Conservation (phyloP, 2,797 vertebrate species). For the Xyrichtys novacula region DNA sequence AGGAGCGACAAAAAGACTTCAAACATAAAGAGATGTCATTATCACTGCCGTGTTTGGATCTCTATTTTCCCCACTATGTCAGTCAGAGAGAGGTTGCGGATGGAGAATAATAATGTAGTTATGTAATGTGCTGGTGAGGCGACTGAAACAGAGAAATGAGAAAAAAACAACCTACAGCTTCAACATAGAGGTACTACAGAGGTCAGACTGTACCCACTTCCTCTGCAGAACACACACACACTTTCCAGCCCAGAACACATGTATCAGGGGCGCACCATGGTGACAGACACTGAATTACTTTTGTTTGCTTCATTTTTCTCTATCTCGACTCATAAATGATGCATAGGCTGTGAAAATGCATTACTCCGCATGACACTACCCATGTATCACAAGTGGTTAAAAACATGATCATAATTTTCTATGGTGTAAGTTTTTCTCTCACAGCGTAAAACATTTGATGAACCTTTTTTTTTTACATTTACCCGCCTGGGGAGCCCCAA, state of each 20-base stretch:
- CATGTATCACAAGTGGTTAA: slow-evolving; percentile 47
- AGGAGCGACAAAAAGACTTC: slow-evolving; percentile 58
- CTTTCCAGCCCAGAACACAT: slow-evolving; percentile 19
- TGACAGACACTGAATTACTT: slow-evolving; percentile 4
- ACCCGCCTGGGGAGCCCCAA: slow-evolving; percentile 18
- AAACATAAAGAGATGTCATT: slow-evolving; percentile 64
- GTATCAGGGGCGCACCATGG: slow-evolving; percentile 21
- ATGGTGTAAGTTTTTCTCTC: slow-evolving; percentile 16
- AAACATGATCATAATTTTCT: slow-evolving; percentile 32
- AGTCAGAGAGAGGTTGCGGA: slow-evolving; percentile 57
- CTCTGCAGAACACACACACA: background rate
- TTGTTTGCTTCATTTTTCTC: background rate
- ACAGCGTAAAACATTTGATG: slow-evolving; percentile 35
- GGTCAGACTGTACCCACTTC: slow-evolving; percentile 59
- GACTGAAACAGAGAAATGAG: slow-evolving; percentile 40
- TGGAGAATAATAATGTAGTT: slow-evolving; percentile 68
- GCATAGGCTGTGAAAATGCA: slow-evolving; percentile 22
- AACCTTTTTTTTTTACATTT: slow-evolving; percentile 2
- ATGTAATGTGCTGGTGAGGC: slow-evolving; percentile 64
- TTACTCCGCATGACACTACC: slow-evolving; percentile 36
- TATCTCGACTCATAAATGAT: slow-evolving; percentile 15
- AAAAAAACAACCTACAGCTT: slow-evolving; percentile 37
- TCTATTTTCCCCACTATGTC: slow-evolving; percentile 51
- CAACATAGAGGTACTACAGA: slow-evolving; percentile 50
- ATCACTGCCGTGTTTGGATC: slow-evolving; percentile 76